These are phyloP conservation scores for Dolichallabes microphthalmus DNA, from an alignment of 2,113 vertebrate genomes.

Conservation along the genomic window DNA sequence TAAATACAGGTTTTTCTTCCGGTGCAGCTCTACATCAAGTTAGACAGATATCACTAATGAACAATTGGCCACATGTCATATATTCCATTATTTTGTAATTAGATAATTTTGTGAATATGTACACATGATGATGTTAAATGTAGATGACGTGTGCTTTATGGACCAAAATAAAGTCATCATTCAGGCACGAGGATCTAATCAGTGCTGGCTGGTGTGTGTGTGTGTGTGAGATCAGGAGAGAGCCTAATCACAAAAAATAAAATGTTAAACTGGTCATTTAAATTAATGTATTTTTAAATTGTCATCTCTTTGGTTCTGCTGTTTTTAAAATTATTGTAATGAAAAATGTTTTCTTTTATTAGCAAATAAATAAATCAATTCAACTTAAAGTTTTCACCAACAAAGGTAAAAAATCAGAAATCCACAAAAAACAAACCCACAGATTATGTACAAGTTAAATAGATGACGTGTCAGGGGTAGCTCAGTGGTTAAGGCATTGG, in stretches of 20 bases:
- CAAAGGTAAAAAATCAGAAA: neutral
- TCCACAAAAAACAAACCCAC: neutral
- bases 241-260: slow-evolving; percentile 25
- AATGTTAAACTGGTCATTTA: neutral
- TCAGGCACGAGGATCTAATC: neutral
- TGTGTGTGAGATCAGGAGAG: neutral
- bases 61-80: slow-evolving; percentile 31
- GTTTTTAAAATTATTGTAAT: neutral
- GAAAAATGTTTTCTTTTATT: neutral
- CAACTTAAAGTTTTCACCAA: too few species aligned
- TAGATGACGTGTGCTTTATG: slow-evolving; percentile 11
- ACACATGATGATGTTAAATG: slow-evolving; percentile 17
- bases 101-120: slow-evolving; percentile 11
- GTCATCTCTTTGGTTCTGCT: neutral
- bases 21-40: slow-evolving; percentile 15
- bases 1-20: slow-evolving; percentile 17
- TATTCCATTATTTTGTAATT: neutral
- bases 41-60: slow-evolving; percentile 27
- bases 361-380: too few species aligned
- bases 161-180: slow-evolving; percentile 34
- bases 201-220: neutral
- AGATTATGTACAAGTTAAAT: neutral
- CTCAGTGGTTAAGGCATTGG: too few species aligned
- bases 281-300: neutral
- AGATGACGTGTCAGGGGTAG: too few species aligned